A percentile compares a stretch with the other conserved stretches of the same genome.
phyloP scores from a whole-genome alignment of 2,888 invertebrate species.

The Elysia crispata region DNA sequence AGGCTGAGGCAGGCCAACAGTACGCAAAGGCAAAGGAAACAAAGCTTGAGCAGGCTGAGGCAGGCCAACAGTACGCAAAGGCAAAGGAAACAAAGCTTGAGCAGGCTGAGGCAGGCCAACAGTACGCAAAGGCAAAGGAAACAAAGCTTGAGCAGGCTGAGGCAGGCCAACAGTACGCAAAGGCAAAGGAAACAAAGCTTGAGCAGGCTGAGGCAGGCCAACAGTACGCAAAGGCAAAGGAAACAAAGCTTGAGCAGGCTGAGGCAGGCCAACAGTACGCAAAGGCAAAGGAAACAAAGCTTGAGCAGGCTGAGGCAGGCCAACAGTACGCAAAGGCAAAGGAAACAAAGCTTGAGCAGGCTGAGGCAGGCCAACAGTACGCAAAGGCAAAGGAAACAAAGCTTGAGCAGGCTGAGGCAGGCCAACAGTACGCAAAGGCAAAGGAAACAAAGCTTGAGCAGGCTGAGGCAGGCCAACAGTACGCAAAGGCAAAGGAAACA shows the following conservation, averaged over 20 bases:
- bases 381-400: neutral
- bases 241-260: neutral
- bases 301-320: neutral
- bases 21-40: neutral
- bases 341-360: neutral
- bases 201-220: neutral
- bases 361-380: slow-evolving; percentile 1
- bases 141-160: neutral
- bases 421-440: neutral
- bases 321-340: neutral
- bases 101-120: neutral
- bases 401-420: neutral
- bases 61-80: neutral
- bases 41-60: neutral
- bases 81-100: neutral
- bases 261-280: neutral
- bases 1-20: neutral
- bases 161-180: neutral
- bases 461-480: neutral
- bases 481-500: neutral
- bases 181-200: neutral
- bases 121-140: neutral
- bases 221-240: neutral
- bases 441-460: neutral
- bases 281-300: neutral